Conservation (phyloP, 2,888 invertebrate genomes). For the Dorcus hopei region DNA sequence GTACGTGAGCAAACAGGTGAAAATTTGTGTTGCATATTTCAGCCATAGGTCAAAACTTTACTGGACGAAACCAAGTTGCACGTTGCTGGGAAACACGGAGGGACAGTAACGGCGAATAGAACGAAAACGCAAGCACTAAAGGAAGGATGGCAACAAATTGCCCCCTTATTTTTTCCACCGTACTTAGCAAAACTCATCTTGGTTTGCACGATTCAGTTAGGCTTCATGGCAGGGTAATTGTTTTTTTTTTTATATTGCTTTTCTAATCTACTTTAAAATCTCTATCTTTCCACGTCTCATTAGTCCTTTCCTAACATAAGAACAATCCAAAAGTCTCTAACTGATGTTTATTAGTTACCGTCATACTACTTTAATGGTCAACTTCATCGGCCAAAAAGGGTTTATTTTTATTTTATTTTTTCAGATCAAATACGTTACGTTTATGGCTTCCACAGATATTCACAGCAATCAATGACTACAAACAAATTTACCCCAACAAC, state of each 20-base stretch:
- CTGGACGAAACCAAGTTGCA: conserved; percentile 33
- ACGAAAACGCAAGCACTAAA: conserved; percentile 51
- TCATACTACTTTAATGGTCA: neutral
- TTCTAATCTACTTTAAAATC: neutral
- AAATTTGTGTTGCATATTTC: conserved; percentile 10
- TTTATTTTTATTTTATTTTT: conserved; percentile 9
- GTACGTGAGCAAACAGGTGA: conserved; percentile 47
- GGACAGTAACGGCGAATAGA: conserved; percentile 32
- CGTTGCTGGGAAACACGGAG: conserved; percentile 12
- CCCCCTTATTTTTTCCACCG: conserved; percentile 63
- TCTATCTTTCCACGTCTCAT: too few species aligned
- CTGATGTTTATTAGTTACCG: too few species aligned
- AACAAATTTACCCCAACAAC: conserved; percentile 34
- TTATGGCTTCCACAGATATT: conserved; percentile 87
- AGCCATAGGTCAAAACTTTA: conserved; percentile 38
- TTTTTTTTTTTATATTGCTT: conserved; percentile 10
- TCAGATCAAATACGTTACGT: conserved; percentile 69
- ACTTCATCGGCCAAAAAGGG: neutral
- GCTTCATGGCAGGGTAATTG: conserved; percentile 63
- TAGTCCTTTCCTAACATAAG: too few species aligned
- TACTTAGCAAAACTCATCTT: conserved; percentile 59
- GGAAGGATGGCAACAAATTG: conserved; percentile 61
- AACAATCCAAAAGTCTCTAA: too few species aligned
- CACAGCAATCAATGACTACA: conserved; percentile 59
- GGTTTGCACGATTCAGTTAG: conserved; percentile 63